Evolutionary conservation across 2,888 invertebrate species (phyloP), one percentile per base, ranked within the genome.

Genomic region (Brachyptera risi): DNA sequence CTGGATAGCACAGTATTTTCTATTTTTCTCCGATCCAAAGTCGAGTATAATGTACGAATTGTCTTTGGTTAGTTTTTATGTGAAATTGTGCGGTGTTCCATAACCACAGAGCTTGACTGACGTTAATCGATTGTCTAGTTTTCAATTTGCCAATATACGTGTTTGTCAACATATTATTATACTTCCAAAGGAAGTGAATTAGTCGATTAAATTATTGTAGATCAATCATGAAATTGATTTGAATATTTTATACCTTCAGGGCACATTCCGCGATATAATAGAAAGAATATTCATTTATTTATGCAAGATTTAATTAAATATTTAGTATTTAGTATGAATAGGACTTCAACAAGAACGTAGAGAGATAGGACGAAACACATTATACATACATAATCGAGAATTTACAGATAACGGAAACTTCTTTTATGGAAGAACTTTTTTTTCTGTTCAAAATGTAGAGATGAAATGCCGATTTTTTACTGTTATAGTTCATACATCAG

Each of bases 131-230:
- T 47, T 17, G 11, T 21, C 9, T n/a, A 47, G 47, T 47, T 47
- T 47, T 47, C 47, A 47, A 47, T 47, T 47, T 47, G 24, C 47
- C 23, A 13, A 21, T 4, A 47, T 21, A 47, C 47, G 47, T 47
- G 47, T 47, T 47, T 47, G 47, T 47, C 47, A 47, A 47, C 47
- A 47, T 47, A 47, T 47, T 47, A 47, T 47, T 47, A 47, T 47
- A 31, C 11, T 31, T 23, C n/a, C 47, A 47, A n/a, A 23, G 47
- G 21, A 47, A 47, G 47, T 4, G 24, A 47, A 47, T 47, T 47
- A 47, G 47, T 24, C 47, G 24, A 47, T 47, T 47, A 47, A 47
- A 47, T 47, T 4, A 21, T 24, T 47, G 24, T 24, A 47, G 47
- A 47, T 47, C 24, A 47, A 47, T 47, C 47, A 24, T 21, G 23